Conservation (phyloP, 2,797 vertebrate species). For the Gymnodraco acuticeps region DNA sequence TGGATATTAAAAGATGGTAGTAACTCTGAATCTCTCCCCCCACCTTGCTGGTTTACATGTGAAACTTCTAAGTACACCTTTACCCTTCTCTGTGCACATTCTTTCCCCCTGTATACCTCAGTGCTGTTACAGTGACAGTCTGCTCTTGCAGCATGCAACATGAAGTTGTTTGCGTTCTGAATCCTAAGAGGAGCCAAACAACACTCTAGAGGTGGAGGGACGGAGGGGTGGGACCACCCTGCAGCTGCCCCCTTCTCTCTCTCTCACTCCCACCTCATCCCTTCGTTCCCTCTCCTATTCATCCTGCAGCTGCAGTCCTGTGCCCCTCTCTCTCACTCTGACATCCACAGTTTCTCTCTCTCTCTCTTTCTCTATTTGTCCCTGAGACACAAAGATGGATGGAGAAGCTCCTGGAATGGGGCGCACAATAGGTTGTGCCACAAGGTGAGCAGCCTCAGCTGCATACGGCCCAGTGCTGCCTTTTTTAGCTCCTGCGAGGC, state of each 20-base stretch:
- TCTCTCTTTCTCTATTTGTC: constrained; percentile 86
- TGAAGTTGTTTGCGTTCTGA: constrained; percentile 75
- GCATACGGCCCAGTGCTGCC: constrained; percentile 79
- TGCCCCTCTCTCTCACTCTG: constrained; percentile 64
- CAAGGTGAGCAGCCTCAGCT: constrained; percentile 92
- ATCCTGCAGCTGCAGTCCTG: constrained; percentile 81
- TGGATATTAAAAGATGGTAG: background rate
- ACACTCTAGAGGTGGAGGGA: constrained; percentile 62
- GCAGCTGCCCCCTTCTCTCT: constrained; percentile 84
- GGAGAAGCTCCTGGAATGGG: constrained; percentile 96
- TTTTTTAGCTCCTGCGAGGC: constrained; percentile 64
- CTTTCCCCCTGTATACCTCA: background rate
- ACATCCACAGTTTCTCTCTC: constrained; percentile 78
- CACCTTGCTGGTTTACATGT: constrained; percentile 1
- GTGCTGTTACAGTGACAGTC: constrained; percentile 13
- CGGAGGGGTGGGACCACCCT: constrained; percentile 87
- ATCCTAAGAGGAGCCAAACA: constrained; percentile 67
- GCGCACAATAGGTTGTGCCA: constrained; percentile 96
- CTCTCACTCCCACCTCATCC: constrained; percentile 81
- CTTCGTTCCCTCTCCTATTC: constrained; percentile 85
- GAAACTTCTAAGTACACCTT: constrained; percentile 3
- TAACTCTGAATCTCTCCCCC: background rate
- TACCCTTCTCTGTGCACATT: background rate
- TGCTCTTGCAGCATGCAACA: constrained; percentile 20
- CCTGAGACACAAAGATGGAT: constrained; percentile 92